Evolutionary conservation across 2,113 vertebrate species (phyloP), one percentile per base, ranked within the genome.

Genomic region (Stegastes partitus): DNA sequence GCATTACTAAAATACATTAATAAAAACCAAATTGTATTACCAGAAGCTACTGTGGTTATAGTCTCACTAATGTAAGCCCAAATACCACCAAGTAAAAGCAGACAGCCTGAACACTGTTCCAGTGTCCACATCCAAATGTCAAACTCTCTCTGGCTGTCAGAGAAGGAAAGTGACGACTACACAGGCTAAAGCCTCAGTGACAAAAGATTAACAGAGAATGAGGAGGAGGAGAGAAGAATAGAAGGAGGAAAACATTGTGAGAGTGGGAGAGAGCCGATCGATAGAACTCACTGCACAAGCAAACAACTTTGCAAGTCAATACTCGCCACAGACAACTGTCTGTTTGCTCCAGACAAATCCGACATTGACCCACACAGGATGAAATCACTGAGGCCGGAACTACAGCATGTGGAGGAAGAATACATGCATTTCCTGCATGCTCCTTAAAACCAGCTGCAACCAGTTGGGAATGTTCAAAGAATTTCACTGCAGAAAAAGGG

Each of bases 301-400:
- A 57, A 89, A 86, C 75, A 59, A 56, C 68, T 77, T 58, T 42
- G 14, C 6, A 4, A 56, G 54, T 61, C 72, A 31, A 77, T 78
- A 57, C 56, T 51, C 5, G 25, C 57, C 26, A n/a, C 14, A 47
- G 47, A 83, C 18, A 22, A 28, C 12, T 2, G 62, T 28, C 22
- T 31, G 65, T 55, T 76, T 23, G 47, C 56, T 49, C 26, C 51
- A 51, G 42, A 66, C n/a, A 11, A 51, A 75, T 19, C 26, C n/a
- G 23, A 73, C 39, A 63, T 10, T 15, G 21, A 81, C 31, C 47
- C 23, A 16, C 22, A 26, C 51, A 19, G 50, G 68, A 74, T 31
- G 53, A 77, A 37, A 66, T 25, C 58, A 68, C 66, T 1, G 16
- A 47, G 15, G 55, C 58, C 5, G 21, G 47, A 62, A 81, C 79